These are phyloP conservation scores for Muntiacus reevesi DNA, from an alignment of 2,113 vertebrate species.

Conservation along the genomic window DNA sequence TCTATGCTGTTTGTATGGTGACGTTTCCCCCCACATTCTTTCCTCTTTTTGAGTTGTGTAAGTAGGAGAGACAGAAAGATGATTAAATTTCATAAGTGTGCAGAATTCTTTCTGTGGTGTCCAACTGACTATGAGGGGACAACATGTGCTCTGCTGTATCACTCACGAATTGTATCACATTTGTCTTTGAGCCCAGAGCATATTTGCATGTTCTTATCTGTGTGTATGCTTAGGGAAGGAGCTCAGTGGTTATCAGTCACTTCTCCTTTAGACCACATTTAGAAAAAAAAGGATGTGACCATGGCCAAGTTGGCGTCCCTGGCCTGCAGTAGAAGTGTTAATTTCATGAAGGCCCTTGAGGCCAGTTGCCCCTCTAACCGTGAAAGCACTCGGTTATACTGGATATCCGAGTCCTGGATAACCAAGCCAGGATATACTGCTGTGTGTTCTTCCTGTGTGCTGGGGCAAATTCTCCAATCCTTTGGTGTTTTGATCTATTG, in stretches of 20 bases:
- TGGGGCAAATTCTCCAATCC: not conserved
- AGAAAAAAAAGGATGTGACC: not conserved
- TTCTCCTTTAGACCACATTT: constrained; percentile 6
- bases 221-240: not conserved
- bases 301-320: not conserved
- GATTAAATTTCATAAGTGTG: not conserved
- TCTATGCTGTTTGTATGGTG: not conserved
- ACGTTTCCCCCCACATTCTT: not conserved
- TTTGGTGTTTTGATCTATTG: not conserved
- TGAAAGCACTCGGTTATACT: not conserved
- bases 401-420: no score
- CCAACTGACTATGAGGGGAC: not conserved
- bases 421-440: not conserved
- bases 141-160: not conserved
- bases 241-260: not conserved
- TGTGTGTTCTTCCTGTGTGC: not conserved
- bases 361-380: not conserved
- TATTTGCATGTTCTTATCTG: constrained; percentile 4
- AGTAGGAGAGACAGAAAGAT: constrained; percentile 7
- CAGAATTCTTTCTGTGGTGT: not conserved
- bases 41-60: not conserved
- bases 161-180: not conserved
- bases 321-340: not conserved
- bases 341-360: not conserved
- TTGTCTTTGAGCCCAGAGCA: not conserved